Percentiles rank a stretch among this genome's conserved stretches.
Evolutionary conservation across 1,140 invertebrate species (phyloP).

Genomic region (Neodiprion virginianus): DNA sequence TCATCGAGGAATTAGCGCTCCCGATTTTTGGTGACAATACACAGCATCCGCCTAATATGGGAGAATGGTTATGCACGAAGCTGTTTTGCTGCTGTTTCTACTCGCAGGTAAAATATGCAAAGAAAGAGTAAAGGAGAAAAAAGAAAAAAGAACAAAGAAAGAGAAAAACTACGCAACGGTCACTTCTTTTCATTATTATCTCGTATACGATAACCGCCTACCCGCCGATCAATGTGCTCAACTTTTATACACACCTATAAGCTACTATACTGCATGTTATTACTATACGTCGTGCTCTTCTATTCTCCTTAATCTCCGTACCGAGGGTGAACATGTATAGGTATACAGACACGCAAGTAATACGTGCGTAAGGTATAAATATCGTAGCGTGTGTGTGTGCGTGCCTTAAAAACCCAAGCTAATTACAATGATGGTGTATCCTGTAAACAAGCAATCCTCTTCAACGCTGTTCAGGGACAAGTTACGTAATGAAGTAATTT

Average conservation of each 20-base stretch:
- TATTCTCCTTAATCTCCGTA: conserved; percentile 9
- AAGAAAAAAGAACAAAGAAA: not conserved
- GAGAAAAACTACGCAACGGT: not conserved
- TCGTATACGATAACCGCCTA: conserved; percentile 20
- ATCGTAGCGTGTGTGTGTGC: not conserved
- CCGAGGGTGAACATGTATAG: not conserved
- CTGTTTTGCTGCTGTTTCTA: conserved; percentile 45
- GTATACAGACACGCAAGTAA: not conserved
- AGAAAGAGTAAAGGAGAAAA: too few species aligned
- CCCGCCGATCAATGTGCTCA: conserved; percentile 30
- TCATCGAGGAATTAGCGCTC: too few species aligned
- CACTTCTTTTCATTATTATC: conserved; percentile 2
- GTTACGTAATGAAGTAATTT: not conserved
- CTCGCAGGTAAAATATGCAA: conserved; percentile 43
- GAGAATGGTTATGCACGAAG: conserved; percentile 47
- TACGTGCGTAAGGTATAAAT: not conserved
- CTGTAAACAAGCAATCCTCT: not conserved
- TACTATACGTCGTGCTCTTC: not conserved
- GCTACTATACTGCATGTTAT: too few species aligned
- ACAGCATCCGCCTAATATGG: conserved; percentile 46
- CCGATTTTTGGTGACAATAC: conserved; percentile 7
- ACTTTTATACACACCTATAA: too few species aligned
- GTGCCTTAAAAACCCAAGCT: not conserved
- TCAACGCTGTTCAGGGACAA: not conserved
- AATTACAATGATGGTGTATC: not conserved